These are phyloP conservation scores for Intellagama lesueurii DNA, from an alignment of 2,797 vertebrate genomes.

Conservation along the genomic window DNA sequence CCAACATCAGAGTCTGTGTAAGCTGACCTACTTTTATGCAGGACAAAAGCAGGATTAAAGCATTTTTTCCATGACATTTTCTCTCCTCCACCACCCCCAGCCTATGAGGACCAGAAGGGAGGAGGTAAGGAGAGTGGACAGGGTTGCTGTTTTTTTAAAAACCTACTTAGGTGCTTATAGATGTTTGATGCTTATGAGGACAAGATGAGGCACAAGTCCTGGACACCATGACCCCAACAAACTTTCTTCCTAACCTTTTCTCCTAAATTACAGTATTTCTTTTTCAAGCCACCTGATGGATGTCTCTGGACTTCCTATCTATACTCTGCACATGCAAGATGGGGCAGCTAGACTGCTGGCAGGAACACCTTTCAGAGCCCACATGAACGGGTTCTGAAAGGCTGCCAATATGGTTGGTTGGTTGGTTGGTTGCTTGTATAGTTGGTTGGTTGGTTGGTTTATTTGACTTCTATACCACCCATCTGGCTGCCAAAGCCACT, in stretches of 20 bases:
- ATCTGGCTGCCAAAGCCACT: too few species aligned
- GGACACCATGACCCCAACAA: neutral
- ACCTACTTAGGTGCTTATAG: slow-evolving; percentile 33
- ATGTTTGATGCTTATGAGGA: slow-evolving; percentile 33
- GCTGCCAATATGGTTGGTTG: too few species aligned
- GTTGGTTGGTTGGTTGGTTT: too few species aligned
- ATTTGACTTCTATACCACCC: too few species aligned
- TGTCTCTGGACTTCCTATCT: neutral
- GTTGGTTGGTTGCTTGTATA: too few species aligned
- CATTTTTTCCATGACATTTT: slow-evolving; percentile 42
- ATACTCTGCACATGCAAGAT: too few species aligned
- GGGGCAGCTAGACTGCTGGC: too few species aligned
- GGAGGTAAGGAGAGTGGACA: slow-evolving; percentile 45
- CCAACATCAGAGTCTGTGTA: slow-evolving; percentile 53
- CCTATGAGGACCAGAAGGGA: too few species aligned
- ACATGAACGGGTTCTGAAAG: too few species aligned
- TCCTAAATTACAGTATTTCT: too few species aligned
- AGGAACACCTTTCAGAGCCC: too few species aligned
- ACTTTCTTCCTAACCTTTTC: neutral
- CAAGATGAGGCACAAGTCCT: slow-evolving; percentile 35
- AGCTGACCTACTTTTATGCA: slow-evolving; percentile 68
- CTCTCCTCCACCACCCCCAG: too few species aligned
- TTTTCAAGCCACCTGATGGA: neutral
- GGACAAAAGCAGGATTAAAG: slow-evolving; percentile 75
- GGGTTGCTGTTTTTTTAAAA: slow-evolving; percentile 44